Evolutionary conservation across 2,113 vertebrate species (phyloP).

Genomic region (Leptodactylus fuscus): DNA sequence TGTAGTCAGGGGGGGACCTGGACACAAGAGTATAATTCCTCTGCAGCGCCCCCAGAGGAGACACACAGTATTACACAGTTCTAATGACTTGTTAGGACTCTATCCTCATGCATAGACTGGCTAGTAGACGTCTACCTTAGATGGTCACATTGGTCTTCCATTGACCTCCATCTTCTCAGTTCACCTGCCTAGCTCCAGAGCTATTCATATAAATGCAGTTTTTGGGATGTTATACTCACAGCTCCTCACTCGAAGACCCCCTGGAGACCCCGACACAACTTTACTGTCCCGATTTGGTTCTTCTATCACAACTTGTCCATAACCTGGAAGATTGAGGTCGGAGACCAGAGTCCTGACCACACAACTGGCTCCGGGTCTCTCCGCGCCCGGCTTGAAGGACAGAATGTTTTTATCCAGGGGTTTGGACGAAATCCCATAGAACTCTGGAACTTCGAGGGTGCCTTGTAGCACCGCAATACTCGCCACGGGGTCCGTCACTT

Average conservation of each 20-base stretch:
- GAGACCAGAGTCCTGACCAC: conserved; percentile 64
- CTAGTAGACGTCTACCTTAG: background rate
- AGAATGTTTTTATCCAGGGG: conserved; percentile 70
- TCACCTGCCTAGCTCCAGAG: background rate
- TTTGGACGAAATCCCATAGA: conserved; percentile 76
- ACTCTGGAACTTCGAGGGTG: conserved; percentile 74
- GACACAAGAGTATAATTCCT: too few species aligned
- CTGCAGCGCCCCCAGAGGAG: too few species aligned
- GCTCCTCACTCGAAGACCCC: conserved; percentile 63
- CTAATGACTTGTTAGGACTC: too few species aligned
- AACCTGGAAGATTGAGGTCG: conserved; percentile 66
- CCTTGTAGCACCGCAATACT: conserved; percentile 67
- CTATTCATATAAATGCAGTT: background rate
- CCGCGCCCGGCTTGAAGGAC: conserved; percentile 58
- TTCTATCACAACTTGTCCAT: conserved; percentile 70
- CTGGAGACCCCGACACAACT: background rate
- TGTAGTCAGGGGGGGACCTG: background rate
- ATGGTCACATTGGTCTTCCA: background rate
- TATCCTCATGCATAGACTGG: too few species aligned
- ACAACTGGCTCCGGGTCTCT: conserved; percentile 63
- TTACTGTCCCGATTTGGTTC: conserved; percentile 56
- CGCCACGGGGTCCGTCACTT: conserved; percentile 65
- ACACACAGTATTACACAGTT: too few species aligned
- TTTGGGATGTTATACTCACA: conserved; percentile 57
- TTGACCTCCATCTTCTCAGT: background rate